Conservation (phyloP, 1,140 invertebrate species). For the Temnothorax nylanderi region DNA sequence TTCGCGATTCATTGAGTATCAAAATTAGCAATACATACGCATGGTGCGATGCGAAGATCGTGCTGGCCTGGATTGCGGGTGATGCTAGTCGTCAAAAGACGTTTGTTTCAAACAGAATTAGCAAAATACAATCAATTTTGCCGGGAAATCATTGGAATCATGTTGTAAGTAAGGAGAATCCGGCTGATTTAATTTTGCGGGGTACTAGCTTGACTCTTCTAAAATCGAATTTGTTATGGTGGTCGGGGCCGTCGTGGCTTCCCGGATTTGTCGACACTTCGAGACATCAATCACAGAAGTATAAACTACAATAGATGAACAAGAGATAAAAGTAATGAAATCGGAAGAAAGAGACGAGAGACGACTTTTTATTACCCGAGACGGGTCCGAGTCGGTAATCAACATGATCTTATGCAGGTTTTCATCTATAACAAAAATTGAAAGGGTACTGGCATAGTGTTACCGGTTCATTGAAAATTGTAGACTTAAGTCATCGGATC, state of each 20-base stretch:
- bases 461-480: not conserved
- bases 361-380: not conserved
- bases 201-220: too few species aligned
- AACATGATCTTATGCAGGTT: not conserved
- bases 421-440: not conserved
- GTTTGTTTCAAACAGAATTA: not conserved
- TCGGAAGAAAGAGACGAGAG: not conserved
- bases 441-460: not conserved
- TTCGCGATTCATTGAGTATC: not conserved
- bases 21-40: not conserved
- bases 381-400: not conserved
- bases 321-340: not conserved
- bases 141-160: not conserved
- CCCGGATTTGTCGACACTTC: not conserved
- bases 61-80: not conserved
- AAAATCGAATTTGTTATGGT: not conserved
- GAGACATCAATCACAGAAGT: too few species aligned
- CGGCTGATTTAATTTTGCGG: not conserved
- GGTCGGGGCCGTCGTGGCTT: not conserved
- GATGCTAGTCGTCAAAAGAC: not conserved
- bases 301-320: not conserved
- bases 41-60: not conserved
- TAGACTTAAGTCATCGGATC: not conserved
- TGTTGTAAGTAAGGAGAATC: not conserved
- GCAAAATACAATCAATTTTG: not conserved